Evolutionary conservation across 2,113 vertebrate genomes (phyloP).

Genomic region (Pangasianodon hypophthalmus): DNA sequence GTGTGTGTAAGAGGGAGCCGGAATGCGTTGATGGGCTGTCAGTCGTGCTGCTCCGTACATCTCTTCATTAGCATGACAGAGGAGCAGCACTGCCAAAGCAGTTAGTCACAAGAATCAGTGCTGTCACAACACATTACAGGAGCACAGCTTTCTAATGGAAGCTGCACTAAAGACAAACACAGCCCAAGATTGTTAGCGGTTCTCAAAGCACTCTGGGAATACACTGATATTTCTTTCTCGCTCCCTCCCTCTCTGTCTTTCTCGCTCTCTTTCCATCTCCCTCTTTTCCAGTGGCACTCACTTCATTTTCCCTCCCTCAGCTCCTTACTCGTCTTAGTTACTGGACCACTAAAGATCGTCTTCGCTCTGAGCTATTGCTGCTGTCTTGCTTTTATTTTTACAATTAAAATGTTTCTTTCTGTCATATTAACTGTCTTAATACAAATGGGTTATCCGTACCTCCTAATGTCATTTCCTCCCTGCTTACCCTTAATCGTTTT

Average conservation of each 20-base stretch:
- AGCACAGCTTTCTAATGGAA: slow-evolving; percentile 64
- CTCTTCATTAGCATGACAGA: slow-evolving; percentile 76
- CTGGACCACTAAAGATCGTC: neutral
- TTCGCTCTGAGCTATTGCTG: neutral
- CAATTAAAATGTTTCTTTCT: neutral
- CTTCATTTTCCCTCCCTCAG: slow-evolving; percentile 15
- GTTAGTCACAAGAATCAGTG: slow-evolving; percentile 76
- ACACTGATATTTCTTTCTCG: slow-evolving; percentile 43
- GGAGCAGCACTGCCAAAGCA: slow-evolving; percentile 73
- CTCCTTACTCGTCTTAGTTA: slow-evolving; percentile 21
- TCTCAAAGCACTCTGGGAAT: slow-evolving; percentile 63
- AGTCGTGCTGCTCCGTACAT: slow-evolving; percentile 66
- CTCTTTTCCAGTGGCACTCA: slow-evolving; percentile 14
- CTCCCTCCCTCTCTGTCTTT: slow-evolving; percentile 43
- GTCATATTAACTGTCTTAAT: slow-evolving; percentile 2
- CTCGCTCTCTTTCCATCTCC: slow-evolving; percentile 21
- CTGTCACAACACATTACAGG: slow-evolving; percentile 78
- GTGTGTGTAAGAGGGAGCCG: neutral
- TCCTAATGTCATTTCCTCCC: neutral
- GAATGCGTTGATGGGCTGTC: slow-evolving; percentile 66
- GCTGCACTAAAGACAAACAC: slow-evolving; percentile 58
- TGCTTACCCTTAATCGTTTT: neutral
- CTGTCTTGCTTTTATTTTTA: slow-evolving; percentile 5
- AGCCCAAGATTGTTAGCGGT: slow-evolving; percentile 54
- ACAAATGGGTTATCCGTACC: neutral